These are phyloP conservation scores for Muricea muricata DNA, from an alignment of 92 coral and sea anemone species.

Conservation along the genomic window DNA sequence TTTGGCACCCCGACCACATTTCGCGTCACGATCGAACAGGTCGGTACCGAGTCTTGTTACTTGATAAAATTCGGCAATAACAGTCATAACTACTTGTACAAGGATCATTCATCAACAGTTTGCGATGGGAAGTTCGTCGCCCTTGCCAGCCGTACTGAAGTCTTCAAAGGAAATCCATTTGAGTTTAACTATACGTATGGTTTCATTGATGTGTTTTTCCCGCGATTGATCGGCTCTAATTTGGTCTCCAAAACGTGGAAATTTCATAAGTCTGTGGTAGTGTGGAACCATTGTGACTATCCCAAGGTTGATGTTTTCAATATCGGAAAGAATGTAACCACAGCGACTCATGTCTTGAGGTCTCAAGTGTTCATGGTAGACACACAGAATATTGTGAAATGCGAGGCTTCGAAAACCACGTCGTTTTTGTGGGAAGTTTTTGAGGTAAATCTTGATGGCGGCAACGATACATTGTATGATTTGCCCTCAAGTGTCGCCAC, in stretches of 20 bases:
- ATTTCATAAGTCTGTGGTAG: constrained; percentile 22
- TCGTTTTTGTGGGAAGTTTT: constrained; percentile 77
- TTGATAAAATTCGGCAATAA: constrained; percentile 74
- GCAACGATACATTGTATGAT: constrained; percentile 36
- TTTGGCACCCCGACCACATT: constrained; percentile 50
- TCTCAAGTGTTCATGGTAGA: constrained; percentile 63
- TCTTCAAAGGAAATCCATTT: constrained; percentile 14
- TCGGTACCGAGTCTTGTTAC: constrained; percentile 79
- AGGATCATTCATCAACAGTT: not conserved
- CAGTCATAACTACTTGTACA: constrained; percentile 29
- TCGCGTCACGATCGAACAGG: constrained; percentile 59
- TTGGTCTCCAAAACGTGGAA: constrained; percentile 20
- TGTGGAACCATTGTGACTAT: constrained; percentile 5
- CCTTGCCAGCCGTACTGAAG: not conserved
- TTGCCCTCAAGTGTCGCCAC: not conserved
- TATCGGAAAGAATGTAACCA: constrained; percentile 1
- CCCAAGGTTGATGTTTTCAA: constrained; percentile 20
- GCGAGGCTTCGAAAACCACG: constrained; percentile 75
- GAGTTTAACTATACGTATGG: not conserved
- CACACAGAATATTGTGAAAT: constrained; percentile 59
- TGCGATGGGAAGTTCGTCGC: constrained; percentile 2
- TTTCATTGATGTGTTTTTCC: constrained; percentile 27
- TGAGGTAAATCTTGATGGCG: constrained; percentile 49
- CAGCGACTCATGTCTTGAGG: constrained; percentile 37
- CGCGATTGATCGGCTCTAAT: constrained; percentile 37